These are phyloP conservation scores for Listronotus bonariensis DNA, from an alignment of 1,140 invertebrate species.

Conservation along the genomic window DNA sequence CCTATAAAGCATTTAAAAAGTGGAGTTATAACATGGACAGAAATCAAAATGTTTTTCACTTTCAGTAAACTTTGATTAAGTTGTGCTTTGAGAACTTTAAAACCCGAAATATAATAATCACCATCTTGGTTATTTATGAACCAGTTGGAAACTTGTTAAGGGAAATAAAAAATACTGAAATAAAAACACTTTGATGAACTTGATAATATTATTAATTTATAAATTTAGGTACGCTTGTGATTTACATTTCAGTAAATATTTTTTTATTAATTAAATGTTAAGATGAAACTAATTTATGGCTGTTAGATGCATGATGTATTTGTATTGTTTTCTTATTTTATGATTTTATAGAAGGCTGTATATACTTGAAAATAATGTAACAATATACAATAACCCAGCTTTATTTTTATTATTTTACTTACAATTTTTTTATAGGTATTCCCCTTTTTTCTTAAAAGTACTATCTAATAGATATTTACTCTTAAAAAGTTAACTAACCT, in stretches of 20 bases:
- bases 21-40: not conserved
- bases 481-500: too few relatives aligned
- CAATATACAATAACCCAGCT: conserved; percentile 13
- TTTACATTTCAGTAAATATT: conserved; percentile 15
- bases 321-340: conserved; percentile 19
- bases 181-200: conserved; percentile 9
- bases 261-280: conserved; percentile 18
- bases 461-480: too few relatives aligned
- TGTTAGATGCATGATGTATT: conserved; percentile 24
- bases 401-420: conserved; percentile 14
- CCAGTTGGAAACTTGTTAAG: too few relatives aligned
- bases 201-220: conserved; percentile 5
- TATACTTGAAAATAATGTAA: conserved; percentile 23
- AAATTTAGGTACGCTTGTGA: conserved; percentile 18
- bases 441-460: too few relatives aligned
- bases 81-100: not conserved
- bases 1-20: not conserved
- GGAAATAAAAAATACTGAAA: not conserved
- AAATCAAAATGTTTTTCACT: not conserved
- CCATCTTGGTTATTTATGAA: not conserved
- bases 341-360: conserved; percentile 25
- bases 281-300: conserved; percentile 27
- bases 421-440: not conserved
- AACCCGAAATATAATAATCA: not conserved
- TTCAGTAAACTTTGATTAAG: not conserved